Evolutionary conservation across 2,888 invertebrate genomes (phyloP), one percentile per base, ranked within the genome.

Genomic region (Cryptocheilus praepositus): DNA sequence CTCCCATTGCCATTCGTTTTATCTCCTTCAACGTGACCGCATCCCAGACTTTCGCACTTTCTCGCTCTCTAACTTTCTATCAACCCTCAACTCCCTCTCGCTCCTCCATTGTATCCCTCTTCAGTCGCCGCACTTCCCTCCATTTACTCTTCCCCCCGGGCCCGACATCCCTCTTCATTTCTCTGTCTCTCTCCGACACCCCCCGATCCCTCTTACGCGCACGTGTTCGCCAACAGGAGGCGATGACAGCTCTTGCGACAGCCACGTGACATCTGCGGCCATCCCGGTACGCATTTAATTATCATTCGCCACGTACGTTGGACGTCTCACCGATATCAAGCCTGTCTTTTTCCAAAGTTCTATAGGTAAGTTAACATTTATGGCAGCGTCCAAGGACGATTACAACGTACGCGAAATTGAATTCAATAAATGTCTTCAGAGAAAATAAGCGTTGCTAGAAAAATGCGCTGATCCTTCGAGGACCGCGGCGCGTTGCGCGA

Each of bases 181-280:
- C 43, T 36, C 55, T 22, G 52, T 52, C 52, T 52, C 21, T n/a
- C 60, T 43, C 21, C 43, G 25, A 61, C 25, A 19, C 45, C 53
- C 45, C 62, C 21, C 55, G 25, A 59, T 77, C 52, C 59, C 68
- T 61, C 61, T 49, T 52, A 52, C 60, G 53, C 54, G 44, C 67
- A 55, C 68, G 61, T 58, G 66, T 68, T 46, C 61, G 76, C 74
- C 79, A 83, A 83, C 84, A 79, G 83, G 78, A 80, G 80, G 69
- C 77, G 79, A 80, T 87, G 88, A 88, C 87, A 88, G 86, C 82
- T 85, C 82, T 80, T 80, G 79, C 86, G 88, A 86, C 86, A 86
- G 85, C 83, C 83, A 76, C 84, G 84, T 86, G 86, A 88, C 87
- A 81, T 87, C 81, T 87, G 87, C 82, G 86, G 87, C 83, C 78